Evolutionary conservation across 1,140 invertebrate genomes (phyloP), one percentile per base, ranked within the genome.

Genomic region (Temnothorax nylanderi): DNA sequence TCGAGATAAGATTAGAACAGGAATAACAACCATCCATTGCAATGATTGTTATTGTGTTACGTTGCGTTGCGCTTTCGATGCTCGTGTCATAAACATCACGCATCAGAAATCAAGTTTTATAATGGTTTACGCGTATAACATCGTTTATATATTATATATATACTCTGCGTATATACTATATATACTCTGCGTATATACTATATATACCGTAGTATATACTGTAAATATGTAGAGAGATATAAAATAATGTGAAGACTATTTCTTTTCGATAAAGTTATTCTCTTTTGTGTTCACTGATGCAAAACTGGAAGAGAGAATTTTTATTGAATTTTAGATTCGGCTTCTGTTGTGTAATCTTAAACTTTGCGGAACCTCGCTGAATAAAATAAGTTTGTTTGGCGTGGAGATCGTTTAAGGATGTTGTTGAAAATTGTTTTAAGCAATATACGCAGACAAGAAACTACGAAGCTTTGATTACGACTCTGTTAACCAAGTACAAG

Each of bases 361-460:
- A 78, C 65, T 81, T 72, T 44, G 37, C 65, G 5, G 6, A 56
- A 13, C 21, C 49, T 71, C 34, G 16, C 13, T 18, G 64, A 71
- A 13, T 51, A 56, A 71, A 81, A 81, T 37, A 81, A 81, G 64
- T 81, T 81, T 56, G 60, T 64, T 44, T 41, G 44, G 60, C 44
- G 26, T 26, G 16, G 16, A 81, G 65, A 81, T 71, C 47, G 37
- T 81, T 81, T 56, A 81, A 72, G 78, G 26, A 78, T 71, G 78
- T 72, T 81, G 78, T 72, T 81, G 78, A 72, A 81, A 81, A 81
- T 81, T 81, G 78, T 81, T 56, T 81, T 81, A 81, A 81, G 34
- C 37, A 34, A 44, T 44, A 32, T 41, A 47, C 10, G 44, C 49
- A 56, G 65, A 32, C 34, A 32, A 54, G 49, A 60, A 72, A 81